phyloP scores from a whole-genome alignment of 2,797 vertebrate species.

The Enteromius afrohamiltoni region DNA sequence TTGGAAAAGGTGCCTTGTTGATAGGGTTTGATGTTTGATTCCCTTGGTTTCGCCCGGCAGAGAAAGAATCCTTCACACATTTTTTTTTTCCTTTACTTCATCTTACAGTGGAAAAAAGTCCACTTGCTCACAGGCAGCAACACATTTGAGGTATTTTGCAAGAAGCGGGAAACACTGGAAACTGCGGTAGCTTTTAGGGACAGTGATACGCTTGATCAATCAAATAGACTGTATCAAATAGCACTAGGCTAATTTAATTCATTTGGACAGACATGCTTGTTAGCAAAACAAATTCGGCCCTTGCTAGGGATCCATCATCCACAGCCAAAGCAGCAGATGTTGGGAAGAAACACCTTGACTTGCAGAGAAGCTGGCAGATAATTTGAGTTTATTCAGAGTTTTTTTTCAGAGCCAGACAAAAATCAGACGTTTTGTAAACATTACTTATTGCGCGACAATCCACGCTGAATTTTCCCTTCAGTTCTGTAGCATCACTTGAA shows the following conservation, averaged over 20 bases:
- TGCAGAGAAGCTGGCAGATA: constrained; percentile 29
- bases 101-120: constrained; percentile 27
- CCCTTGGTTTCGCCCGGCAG: constrained; percentile 58
- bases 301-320: constrained; percentile 39
- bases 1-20: constrained; percentile 67
- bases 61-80: constrained; percentile 52
- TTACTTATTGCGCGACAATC: constrained; percentile 7
- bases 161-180: constrained; percentile 19
- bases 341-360: constrained; percentile 41
- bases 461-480: not conserved
- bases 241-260: constrained; percentile 34
- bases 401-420: constrained; percentile 21
- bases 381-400: constrained; percentile 22
- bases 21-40: constrained; percentile 68
- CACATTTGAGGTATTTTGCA: constrained; percentile 55
- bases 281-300: constrained; percentile 33
- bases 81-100: constrained; percentile 31
- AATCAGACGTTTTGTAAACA: constrained; percentile 4
- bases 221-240: constrained; percentile 34
- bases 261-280: constrained; percentile 39
- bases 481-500: not conserved
- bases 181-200: constrained; percentile 17
- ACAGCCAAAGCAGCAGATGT: constrained; percentile 49
- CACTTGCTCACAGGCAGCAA: constrained; percentile 53
- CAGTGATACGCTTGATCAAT: constrained; percentile 32